Base-by-base conservation (phyloP, 2,797 vertebrate species). In the Eremophila alpestris region DNA sequence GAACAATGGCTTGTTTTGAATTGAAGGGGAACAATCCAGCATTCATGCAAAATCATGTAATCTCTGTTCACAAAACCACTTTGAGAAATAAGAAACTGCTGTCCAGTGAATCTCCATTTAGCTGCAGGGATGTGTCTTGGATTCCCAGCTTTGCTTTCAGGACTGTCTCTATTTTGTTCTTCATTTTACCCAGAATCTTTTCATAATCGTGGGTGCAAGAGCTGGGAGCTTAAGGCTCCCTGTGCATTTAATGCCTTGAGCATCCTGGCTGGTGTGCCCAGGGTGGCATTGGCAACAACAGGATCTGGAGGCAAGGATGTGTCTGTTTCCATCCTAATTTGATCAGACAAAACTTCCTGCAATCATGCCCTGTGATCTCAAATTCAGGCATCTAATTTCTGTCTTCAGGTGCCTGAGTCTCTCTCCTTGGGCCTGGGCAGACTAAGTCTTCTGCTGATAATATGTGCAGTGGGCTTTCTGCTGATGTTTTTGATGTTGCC, bases 1-100 rank as follows among this genome's bases (percentile, higher is more conserved):
- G 59, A 88, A 94, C 88, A 95, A 94, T 90, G 80, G 54, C 63
- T 76, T 90, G 52, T 87, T 94, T 94, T 86, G 79, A 90, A 64
- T 68, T 65, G 73, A 71, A 83, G 40, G 9, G 65, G 36, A 91
- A 78, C 83, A 94, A 90, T 83, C 73, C 10, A 11, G 82, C 62
- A 78, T 86, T 95, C 87, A 62, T 88, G 23, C 43, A 69, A 0
- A 81, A 81, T 96, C 89, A 86, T 90, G 87, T 88, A 83, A 95
- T 90, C 87, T 94, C 41, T 55, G 49, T 71, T 94, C 73, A 41
- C 54, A 48, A 94, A 91, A 86, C 38, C 54, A 75, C 4, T 7
- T 59, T 71, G 51, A 75, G 81, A 93, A 94, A 88, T 80, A 64
- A 70, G 71, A 89, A 95, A 68, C 78, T 91, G 54, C 82, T 87